Evolutionary conservation across 1,140 invertebrate genomes (phyloP), one percentile per base, ranked within the genome.

Genomic region (Teleogryllus occipitalis): DNA sequence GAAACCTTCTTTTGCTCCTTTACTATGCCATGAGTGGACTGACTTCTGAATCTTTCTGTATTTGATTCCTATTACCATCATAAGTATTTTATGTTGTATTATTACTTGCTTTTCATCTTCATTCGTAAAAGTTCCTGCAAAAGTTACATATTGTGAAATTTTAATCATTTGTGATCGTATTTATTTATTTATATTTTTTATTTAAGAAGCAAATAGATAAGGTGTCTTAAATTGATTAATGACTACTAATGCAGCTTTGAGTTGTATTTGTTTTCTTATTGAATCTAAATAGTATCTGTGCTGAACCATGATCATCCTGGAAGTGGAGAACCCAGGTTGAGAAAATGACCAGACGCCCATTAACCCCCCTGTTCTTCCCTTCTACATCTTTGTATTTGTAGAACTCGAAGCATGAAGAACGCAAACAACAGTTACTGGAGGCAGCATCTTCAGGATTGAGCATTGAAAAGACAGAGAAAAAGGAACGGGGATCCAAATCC

Each of bases 401-500:
- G 86, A 86, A 82, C 83, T 84, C 83, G 85, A 89, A 86, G 86
- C 85, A 81, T 83, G 91, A 89, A 85, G 91, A 88, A 83, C 87
- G 84, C 84, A 91, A 87, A 78, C 86, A 80, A 82, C 80, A 81
- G 79, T 84, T 82, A 73, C n/a, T 76, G 75, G 75, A 80, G n/a
- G 48, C 75, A 21, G 47, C 73, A 49, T n/a, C 74, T 22, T 22
- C 80, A 82, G 81, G 77, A 75, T 22, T 80, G 79, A 79, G 27
- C 18, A 80, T 82, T 46, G 86, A 86, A 80, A 86, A 87, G 81
- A 47, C 82, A 3, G 92, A 90, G 83, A 94, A 92, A 86, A 93
- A 91, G 84, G 92, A 90, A 86, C 90, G 89, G 78, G 89, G 88
- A 7, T 86, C 87, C 83, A 93, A 92, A 85, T 88, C 84, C 81